Evolutionary conservation across 2,113 vertebrate genomes (phyloP), one percentile per base, ranked within the genome.

Genomic region (Myrmecobius fasciatus): DNA sequence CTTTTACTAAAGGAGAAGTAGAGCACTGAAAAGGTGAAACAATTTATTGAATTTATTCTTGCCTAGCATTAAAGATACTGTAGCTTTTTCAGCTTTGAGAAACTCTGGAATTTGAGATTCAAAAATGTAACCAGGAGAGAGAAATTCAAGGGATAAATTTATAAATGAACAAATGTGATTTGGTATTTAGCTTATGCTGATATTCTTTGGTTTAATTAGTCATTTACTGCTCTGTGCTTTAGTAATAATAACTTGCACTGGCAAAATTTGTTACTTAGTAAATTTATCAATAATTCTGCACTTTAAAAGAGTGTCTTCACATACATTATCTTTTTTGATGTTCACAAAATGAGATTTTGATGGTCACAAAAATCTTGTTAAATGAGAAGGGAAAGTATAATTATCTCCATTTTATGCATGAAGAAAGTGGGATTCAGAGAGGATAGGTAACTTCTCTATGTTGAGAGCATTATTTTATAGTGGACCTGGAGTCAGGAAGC

Each of bases 41-140:
- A 48, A 93, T 94, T 47, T 93, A 53, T 9, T 95, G 47, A 89
- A 56, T 94, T 97, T 89, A 6, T 6, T 91, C n/a, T 89, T 3
- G 93, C 9, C 1, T 53, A 43, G 67, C 36, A 83, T 83, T 43
- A 43, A 83, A 43, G 1, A 8, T 83, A 43, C 7, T 24, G n/a
- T 83, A 83, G 36, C 36, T 20, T 83, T 83, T 83, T 83, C n/a
- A 24, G 6, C n/a, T 83, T 43, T 6, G 60, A 95, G 51, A 95
- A 93, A 96, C n/a, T 90, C 91, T 94, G 46, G 95, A 83, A 24
- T 49, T 53, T 97, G 47, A 28, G 92, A 52, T 36, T 91, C 93
- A 90, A 49, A 56, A 94, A 94, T 53, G 83, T 54, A 93, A 60
- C 24, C 60, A 53, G 89, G 47, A 89, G 60, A 36, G 14, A 67